phyloP scores from a whole-genome alignment of 1,140 invertebrate genomes.

The Pseudomyrmex cubaensis region DNA sequence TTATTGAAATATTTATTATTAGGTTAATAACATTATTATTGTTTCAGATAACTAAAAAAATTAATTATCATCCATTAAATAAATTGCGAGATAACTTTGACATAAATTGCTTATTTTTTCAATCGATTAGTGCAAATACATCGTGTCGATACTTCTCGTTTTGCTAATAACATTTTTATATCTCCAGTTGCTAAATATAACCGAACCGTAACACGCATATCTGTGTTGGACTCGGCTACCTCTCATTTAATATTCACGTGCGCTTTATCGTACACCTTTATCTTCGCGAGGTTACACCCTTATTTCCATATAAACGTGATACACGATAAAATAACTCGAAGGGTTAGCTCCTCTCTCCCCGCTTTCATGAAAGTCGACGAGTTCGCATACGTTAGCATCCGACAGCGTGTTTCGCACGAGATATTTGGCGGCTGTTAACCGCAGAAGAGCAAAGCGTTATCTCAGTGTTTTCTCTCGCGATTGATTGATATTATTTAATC shows the following conservation, averaged over 20 bases:
- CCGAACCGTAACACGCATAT: conserved; percentile 13
- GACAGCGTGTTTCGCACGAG: conserved; percentile 3
- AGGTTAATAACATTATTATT: background rate
- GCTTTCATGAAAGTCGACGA: conserved; percentile 49
- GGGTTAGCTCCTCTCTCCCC: conserved; percentile 16
- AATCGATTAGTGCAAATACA: background rate
- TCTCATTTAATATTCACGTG: conserved; percentile 67
- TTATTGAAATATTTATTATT: conserved; percentile 15
- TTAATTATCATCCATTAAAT: no score
- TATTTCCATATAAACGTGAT: conserved; percentile 62
- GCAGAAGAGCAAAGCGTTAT: background rate
- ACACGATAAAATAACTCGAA: conserved; percentile 42
- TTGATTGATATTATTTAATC: conserved; percentile 4
- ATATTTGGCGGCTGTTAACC: conserved; percentile 9
- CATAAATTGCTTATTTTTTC: background rate
- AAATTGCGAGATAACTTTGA: no score
- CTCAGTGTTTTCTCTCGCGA: background rate
- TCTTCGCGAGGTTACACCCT: conserved; percentile 25
- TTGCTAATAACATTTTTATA: conserved; percentile 34
- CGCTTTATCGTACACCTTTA: conserved; percentile 30
- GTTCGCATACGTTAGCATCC: conserved; percentile 6
- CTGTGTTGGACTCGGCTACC: conserved; percentile 11
- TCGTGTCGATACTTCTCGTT: conserved; percentile 21
- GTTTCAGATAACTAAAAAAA: no score
- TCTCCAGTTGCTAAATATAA: conserved; percentile 12